Base-by-base conservation (phyloP, 2,888 invertebrate genomes). In the Megalurothrips usitatus region DNA sequence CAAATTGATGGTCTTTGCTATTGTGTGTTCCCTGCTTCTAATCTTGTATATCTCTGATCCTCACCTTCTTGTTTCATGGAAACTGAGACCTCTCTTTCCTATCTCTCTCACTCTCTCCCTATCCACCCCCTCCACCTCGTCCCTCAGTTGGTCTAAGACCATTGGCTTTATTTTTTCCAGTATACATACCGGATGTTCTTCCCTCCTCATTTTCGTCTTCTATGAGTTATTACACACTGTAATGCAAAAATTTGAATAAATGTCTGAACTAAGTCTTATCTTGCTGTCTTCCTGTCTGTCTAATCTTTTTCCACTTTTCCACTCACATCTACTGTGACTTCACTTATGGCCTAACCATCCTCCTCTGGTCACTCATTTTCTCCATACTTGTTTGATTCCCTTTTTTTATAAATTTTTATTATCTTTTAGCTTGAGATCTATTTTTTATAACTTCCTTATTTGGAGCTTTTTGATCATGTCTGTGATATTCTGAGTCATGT, bases 1-100 rank as follows among this genome's bases (percentile, higher is more conserved):
- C 68, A 75, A 75, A n/a, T 75, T 75, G 9, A 26, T 75, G 68
- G 68, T 75, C 68, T 75, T 75, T 75, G 10, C 68, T 26, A 26
- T 26, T 75, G 26, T 26, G 68, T 75, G 68, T 75, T 23, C 23
- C 10, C 68, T 75, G 68, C 68, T 75, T 75, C 68, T 11, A 75
- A 23, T 75, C 68, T 75, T 75, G 68, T 58, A n/a, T 58, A 17
- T 75, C 68, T 75, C 68, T 75, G 68, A 75, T 75, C 68, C 68
- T 75, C 23, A 26, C 68, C 26, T 75, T 75, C 68, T 75, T 75
- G 68, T 75, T 75, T 75, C 68, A 75, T 75, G 68, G 26, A 23
- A 75, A 26, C 26, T 75, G 26, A 26, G 68, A 26, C 68, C 68
- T 75, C 68, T 75, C 8, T 75, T 26, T 75, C 68, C 68, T 75